Base-by-base conservation (phyloP, 2,888 invertebrate species). In the Plutella xylostella region DNA sequence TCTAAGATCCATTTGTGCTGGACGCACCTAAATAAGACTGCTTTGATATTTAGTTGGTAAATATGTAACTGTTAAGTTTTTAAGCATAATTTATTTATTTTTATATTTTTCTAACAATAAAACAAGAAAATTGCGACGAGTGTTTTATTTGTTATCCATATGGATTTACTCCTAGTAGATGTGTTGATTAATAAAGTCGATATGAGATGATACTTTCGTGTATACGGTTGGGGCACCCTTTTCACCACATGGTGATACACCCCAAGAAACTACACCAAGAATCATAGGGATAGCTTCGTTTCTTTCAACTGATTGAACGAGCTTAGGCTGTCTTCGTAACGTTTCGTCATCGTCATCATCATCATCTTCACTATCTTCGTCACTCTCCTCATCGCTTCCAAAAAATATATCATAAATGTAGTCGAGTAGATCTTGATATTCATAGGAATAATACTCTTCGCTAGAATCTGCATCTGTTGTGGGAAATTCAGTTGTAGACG, bases 231-330 rank as follows among this genome's bases (percentile, higher is more conserved):
- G 87, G 2, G 85, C 80, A 4, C 83, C 85, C 45, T 55, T 62
- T 38, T 68, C 62, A 1, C 86, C 86, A 55, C 87, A 87, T 1
- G 87, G 87, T 1, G 66, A 63, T 1, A 80, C 58, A 1, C 86
- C 86, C 86, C 86, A 87, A 1, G 87, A 87, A 0, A 86, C 85
- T 2, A 87, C 60, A 21, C 88, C 88, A n/a, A 86, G 53, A 28
- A 85, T 53, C 4, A 73, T 60, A 12, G 73, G 70, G 31, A 55
- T 50, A 31, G 48, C 48, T 14, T 43, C 46, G 42, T 42, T 43
- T n/a, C 43, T 49, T 37, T 49, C 52, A 39, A 46, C 15, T n/a
- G n/a, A n/a, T n/a, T n/a, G n/a, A n/a, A n/a, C n/a, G n/a, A n/a
- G n/a, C n/a, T n/a, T n/a, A n/a, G n/a, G 9, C 28, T 28, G 28